phyloP scores from a whole-genome alignment of 2,113 vertebrate genomes.

The Ciconia maguari region DNA sequence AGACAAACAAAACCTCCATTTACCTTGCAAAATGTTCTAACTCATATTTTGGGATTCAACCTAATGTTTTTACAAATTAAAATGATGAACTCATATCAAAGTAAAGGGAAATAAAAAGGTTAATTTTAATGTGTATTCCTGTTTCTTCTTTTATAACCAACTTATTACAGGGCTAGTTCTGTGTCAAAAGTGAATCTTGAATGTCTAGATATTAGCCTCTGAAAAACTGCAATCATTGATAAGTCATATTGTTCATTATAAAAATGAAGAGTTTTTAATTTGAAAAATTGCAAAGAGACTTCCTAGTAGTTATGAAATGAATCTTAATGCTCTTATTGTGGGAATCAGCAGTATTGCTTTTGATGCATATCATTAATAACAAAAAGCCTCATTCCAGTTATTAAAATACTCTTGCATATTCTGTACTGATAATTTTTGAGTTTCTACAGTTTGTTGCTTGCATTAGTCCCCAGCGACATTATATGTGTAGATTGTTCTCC shows the following conservation, averaged over 20 bases:
- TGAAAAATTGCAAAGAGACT: conserved; percentile 40
- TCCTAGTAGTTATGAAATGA: conserved; percentile 18
- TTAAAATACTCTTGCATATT: background rate
- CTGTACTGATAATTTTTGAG: background rate
- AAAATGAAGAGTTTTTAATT: conserved; percentile 32
- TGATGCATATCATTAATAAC: conserved; percentile 41
- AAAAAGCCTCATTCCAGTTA: conserved; percentile 14
- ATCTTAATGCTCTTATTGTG: conserved; percentile 47
- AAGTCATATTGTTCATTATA: conserved; percentile 6
- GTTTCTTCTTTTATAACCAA: background rate
- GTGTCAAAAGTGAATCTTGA: background rate
- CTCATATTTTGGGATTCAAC: conserved; percentile 1
- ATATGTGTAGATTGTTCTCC: conserved; percentile 37
- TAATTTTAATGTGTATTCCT: background rate
- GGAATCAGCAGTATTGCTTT: conserved; percentile 18
- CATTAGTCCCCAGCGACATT: conserved; percentile 36
- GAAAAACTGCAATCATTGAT: conserved; percentile 17
- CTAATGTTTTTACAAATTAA: background rate
- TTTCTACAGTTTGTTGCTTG: conserved; percentile 33
- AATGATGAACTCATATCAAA: background rate
- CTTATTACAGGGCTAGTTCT: background rate
- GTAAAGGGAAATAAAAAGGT: background rate
- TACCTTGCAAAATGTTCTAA: background rate
- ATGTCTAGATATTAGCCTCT: background rate
- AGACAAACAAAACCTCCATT: background rate